These are phyloP conservation scores for Macropodus opercularis DNA, from an alignment of 2,797 vertebrate genomes.

Conservation along the genomic window DNA sequence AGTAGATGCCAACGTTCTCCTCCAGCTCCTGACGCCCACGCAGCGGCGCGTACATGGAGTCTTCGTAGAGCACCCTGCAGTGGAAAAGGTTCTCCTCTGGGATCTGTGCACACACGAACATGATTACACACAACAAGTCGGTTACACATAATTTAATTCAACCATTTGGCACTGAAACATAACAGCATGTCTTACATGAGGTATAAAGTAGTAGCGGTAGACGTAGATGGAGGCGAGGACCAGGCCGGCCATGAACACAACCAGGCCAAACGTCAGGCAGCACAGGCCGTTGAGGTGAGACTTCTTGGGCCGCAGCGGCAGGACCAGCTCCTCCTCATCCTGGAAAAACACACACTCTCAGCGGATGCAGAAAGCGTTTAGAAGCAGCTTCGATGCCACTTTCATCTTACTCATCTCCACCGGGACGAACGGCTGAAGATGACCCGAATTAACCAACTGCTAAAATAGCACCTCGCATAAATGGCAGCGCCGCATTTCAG, in stretches of 20 bases:
- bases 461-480: slow-evolving; percentile 25
- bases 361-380: neutral
- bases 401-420: slow-evolving; percentile 20
- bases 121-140: neutral
- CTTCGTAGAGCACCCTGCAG: slow-evolving; percentile 90
- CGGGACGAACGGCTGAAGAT: slow-evolving; percentile 13
- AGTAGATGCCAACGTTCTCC: slow-evolving; percentile 91
- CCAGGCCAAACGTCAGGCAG: slow-evolving; percentile 89
- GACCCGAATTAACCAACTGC: slow-evolving; percentile 21
- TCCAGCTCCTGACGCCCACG: slow-evolving; percentile 87
- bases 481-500: neutral
- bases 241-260: slow-evolving; percentile 89
- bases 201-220: slow-evolving; percentile 92
- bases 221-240: slow-evolving; percentile 91
- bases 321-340: slow-evolving; percentile 85
- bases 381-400: slow-evolving; percentile 3
- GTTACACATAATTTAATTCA: no score
- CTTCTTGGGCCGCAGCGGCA: slow-evolving; percentile 73
- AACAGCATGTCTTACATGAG: slow-evolving; percentile 80
- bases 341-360: slow-evolving; percentile 39
- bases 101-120: slow-evolving; percentile 69
- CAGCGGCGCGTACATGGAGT: slow-evolving; percentile 84
- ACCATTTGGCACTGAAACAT: no score
- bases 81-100: slow-evolving; percentile 89
- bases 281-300: slow-evolving; percentile 86